Evolutionary conservation across 2,113 vertebrate species (phyloP).

Genomic region (Trematocara nigrifrons): DNA sequence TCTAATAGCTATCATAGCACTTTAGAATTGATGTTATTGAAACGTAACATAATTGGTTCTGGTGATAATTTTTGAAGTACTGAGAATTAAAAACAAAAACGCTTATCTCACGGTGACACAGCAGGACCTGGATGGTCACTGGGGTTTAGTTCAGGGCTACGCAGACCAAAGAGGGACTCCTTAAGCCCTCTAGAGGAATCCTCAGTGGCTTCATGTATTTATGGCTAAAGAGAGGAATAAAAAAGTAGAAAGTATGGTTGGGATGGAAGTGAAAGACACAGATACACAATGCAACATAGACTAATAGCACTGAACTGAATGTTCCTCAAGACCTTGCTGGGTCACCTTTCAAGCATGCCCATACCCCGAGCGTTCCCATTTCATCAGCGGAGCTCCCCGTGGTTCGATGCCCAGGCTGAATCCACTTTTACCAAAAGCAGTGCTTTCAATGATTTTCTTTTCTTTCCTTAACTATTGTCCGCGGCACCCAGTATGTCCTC

Average conservation of each 20-base stretch:
- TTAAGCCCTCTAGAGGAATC: not conserved
- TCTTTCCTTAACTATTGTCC: slow-evolving; percentile 1
- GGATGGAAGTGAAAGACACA: not conserved
- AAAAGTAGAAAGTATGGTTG: not conserved
- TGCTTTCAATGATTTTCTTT: not conserved
- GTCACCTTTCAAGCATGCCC: slow-evolving; percentile 20
- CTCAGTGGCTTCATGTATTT: not conserved
- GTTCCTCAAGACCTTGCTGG: slow-evolving; percentile 11
- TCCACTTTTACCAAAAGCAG: not conserved
- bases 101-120: not conserved
- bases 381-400: not conserved
- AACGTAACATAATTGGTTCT: not conserved
- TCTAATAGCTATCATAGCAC: no score
- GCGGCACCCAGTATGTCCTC: not conserved
- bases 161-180: not conserved
- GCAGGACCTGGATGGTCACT: not conserved
- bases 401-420: not conserved
- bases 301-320: not conserved
- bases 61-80: not conserved
- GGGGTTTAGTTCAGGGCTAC: not conserved
- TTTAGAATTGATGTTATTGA: not conserved
- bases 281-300: not conserved
- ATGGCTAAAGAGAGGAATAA: not conserved
- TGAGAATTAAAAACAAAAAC: not conserved
- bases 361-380: not conserved